phyloP scores from a whole-genome alignment of 1,140 invertebrate genomes.

The Hesperophylax magnus region DNA sequence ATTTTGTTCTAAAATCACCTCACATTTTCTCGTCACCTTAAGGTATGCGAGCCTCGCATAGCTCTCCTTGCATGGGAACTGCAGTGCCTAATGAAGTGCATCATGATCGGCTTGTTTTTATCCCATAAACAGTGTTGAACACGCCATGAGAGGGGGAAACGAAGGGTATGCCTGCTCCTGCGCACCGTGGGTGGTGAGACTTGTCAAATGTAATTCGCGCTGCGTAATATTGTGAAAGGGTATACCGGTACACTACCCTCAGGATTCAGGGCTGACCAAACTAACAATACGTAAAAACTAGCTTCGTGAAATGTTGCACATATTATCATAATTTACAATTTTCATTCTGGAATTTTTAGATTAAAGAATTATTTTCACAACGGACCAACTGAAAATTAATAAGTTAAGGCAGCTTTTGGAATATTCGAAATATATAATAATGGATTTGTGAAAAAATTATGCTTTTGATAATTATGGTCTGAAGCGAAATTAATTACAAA shows the following conservation, averaged over 20 bases:
- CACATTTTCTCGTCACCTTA: too few species aligned
- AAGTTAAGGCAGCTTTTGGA: too few species aligned
- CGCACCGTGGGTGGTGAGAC: constrained; percentile 23
- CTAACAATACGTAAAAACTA: too few species aligned
- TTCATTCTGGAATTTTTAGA: too few species aligned
- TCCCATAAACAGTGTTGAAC: background rate
- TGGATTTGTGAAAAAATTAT: too few species aligned
- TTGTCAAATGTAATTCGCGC: constrained; percentile 36
- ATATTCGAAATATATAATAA: too few species aligned
- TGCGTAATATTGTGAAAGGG: background rate
- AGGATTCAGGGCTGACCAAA: background rate
- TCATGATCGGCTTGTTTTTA: background rate
- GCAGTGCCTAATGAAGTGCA: constrained; percentile 5
- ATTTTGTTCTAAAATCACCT: too few species aligned
- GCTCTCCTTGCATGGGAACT: background rate
- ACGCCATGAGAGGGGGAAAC: background rate
- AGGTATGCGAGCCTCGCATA: background rate
- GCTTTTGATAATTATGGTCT: too few species aligned
- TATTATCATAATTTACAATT: too few species aligned
- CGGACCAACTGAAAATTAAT: too few species aligned
- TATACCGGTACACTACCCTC: background rate
- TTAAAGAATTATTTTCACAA: background rate
- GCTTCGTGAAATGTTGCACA: too few species aligned
- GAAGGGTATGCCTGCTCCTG: background rate
- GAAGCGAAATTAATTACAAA: too few species aligned